Conservation (phyloP, 1,140 invertebrate genomes). For the Drosophila hydei region DNA sequence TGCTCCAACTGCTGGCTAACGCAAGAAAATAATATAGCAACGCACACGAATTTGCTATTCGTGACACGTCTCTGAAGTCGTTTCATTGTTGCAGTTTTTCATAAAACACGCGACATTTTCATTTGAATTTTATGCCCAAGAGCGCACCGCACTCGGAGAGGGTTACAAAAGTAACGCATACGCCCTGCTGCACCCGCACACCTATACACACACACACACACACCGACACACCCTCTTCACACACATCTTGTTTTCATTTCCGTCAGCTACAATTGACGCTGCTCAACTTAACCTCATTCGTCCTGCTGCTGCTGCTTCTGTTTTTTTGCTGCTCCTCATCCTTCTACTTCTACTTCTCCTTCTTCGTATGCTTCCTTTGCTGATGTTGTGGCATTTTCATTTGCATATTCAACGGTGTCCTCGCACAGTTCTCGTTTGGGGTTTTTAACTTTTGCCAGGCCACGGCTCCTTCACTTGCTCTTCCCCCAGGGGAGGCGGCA, state of each 20-base stretch:
- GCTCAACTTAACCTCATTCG: conserved; percentile 82
- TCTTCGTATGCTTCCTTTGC: conserved; percentile 31
- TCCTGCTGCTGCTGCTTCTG: conserved; percentile 39
- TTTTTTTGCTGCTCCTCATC: conserved; percentile 45
- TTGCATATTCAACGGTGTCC: conserved; percentile 72
- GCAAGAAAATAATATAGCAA: conserved; percentile 44
- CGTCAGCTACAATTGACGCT: conserved; percentile 82
- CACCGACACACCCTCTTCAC: conserved; percentile 12
- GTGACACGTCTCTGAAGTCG: conserved; percentile 38
- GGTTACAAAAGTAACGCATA: conserved; percentile 67
- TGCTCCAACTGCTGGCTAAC: background rate
- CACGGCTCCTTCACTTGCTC: conserved; percentile 46
- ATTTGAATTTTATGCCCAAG: conserved; percentile 81
- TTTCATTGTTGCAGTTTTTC: conserved; percentile 72
- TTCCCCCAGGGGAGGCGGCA: conserved; percentile 6
- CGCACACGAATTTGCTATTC: conserved; percentile 25
- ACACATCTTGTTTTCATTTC: conserved; percentile 81
- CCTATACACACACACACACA: conserved; percentile 1
- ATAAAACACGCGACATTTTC: conserved; percentile 75
- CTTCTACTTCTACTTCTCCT: conserved; percentile 24
- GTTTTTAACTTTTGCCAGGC: conserved; percentile 60
- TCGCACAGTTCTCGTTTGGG: conserved; percentile 53
- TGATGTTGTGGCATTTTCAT: conserved; percentile 67
- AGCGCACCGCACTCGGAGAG: conserved; percentile 45
- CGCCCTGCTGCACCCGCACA: conserved; percentile 20